A percentile compares a stretch with the other conserved stretches of the same genome.
Evolutionary conservation across 2,113 vertebrate genomes (phyloP).

Genomic region (Amia ocellicauda): DNA sequence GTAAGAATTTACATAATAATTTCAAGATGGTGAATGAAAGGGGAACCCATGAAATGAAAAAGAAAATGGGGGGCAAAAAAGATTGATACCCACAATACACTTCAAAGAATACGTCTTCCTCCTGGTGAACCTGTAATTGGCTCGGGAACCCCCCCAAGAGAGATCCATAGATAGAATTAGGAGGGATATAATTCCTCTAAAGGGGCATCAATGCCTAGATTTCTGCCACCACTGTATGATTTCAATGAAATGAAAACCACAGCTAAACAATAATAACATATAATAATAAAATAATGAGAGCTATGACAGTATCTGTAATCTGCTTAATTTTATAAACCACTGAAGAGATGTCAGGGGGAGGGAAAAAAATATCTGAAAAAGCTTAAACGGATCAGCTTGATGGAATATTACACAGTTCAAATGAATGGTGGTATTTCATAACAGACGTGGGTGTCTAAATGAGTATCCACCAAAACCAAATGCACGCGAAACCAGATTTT

Average conservation of each 20-base stretch:
- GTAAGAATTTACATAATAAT: constrained; percentile 51
- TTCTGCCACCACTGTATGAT: neutral
- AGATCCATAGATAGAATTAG: constrained; percentile 38
- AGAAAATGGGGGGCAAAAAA: constrained; percentile 17
- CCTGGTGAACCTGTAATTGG: constrained; percentile 45
- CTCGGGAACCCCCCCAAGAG: constrained; percentile 37
- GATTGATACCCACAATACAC: constrained; percentile 44
- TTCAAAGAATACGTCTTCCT: constrained; percentile 45
- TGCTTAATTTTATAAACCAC: constrained; percentile 1
- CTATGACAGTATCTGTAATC: neutral
- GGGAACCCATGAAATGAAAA: neutral
- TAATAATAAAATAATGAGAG: too few relatives aligned
- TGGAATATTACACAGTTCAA: constrained; percentile 17
- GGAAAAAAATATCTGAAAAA: too few relatives aligned
- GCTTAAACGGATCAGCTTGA: constrained; percentile 14
- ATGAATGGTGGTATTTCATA: neutral
- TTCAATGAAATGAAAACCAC: neutral
- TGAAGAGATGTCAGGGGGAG: neutral
- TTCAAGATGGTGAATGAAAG: constrained; percentile 48
- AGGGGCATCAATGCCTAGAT: constrained; percentile 30
- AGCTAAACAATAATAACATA: neutral
- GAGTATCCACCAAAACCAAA: too few relatives aligned
- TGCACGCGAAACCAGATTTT: constrained; percentile 11
- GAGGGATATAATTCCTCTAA: constrained; percentile 42
- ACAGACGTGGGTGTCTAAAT: constrained; percentile 4